A percentile compares a stretch with the other conserved stretches of the same genome.
Evolutionary conservation across 2,888 invertebrate species (phyloP).

Genomic region (Eupithecia pulchellata): DNA sequence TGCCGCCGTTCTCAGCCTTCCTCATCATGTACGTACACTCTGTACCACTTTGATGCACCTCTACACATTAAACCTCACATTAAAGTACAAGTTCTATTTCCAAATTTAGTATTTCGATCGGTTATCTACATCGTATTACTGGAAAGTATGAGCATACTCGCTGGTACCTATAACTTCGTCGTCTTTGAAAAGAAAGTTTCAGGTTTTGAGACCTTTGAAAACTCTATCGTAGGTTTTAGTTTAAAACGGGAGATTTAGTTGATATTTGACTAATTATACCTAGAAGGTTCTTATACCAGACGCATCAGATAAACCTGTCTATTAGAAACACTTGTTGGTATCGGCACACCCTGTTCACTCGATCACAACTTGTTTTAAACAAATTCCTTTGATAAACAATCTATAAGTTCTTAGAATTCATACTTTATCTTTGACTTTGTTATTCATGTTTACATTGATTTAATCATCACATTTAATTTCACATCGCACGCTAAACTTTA

Average conservation of each 20-base stretch:
- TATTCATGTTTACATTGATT: not conserved
- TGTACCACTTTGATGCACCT: not conserved
- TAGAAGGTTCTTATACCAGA: not conserved
- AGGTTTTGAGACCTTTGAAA: not conserved
- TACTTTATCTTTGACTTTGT: not conserved
- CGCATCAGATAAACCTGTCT: not conserved
- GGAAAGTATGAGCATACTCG: not conserved
- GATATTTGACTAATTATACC: not conserved
- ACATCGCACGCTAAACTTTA: not conserved
- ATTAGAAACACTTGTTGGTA: not conserved
- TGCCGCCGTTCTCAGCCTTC: slow-evolving; percentile 44
- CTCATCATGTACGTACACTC: slow-evolving; percentile 55
- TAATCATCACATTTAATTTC: not conserved
- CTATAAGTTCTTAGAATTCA: not conserved
- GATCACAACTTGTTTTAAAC: not conserved
- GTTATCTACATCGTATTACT: not conserved
- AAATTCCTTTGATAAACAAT: slow-evolving; percentile 1
- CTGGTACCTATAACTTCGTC: not conserved
- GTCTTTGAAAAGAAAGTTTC: not conserved
- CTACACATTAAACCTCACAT: not conserved
- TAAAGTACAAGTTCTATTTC: not conserved
- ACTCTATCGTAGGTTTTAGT: not conserved
- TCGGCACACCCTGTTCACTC: not conserved
- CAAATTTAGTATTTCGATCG: not conserved
- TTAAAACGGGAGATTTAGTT: not conserved